These are phyloP conservation scores for Tragelaphus buxtoni DNA, from an alignment of 2,113 vertebrate species.

Conservation along the genomic window DNA sequence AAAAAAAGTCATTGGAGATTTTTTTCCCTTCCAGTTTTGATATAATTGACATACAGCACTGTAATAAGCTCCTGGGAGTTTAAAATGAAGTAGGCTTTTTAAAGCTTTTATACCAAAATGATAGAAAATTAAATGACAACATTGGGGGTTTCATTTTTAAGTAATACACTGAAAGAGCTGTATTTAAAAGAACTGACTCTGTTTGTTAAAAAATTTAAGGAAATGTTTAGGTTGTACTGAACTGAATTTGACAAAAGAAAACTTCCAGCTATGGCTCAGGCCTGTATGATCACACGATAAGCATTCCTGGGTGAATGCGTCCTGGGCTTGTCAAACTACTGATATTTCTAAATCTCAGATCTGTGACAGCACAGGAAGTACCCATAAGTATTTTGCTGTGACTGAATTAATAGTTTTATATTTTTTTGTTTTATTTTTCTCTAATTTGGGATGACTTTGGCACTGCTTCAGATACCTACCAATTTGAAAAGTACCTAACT, in stretches of 20 bases:
- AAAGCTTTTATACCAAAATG: neutral
- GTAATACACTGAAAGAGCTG: neutral
- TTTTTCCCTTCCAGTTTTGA: neutral
- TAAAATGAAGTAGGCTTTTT: neutral
- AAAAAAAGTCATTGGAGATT: neutral
- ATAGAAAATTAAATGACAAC: neutral
- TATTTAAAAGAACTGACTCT: neutral
- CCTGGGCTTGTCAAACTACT: neutral
- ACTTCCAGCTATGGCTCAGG: neutral
- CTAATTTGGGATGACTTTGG: neutral
- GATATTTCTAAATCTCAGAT: neutral
- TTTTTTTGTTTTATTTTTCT: neutral
- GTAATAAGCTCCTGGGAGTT: neutral
- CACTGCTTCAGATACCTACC: neutral
- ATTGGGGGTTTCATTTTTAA: neutral
- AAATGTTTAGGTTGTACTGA: neutral
- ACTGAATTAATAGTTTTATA: neutral
- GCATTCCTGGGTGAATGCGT: neutral
- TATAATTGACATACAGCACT: neutral
- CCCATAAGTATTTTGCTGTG: neutral
- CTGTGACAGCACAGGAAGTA: neutral
- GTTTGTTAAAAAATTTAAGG: neutral
- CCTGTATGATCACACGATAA: rapidly evolving
- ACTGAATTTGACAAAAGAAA: neutral
- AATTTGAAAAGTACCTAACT: neutral